Evolutionary conservation across 92 coral and sea anemone species (phyloP), one percentile per base, ranked within the genome.

Genomic region (Heteractis magnifica): DNA sequence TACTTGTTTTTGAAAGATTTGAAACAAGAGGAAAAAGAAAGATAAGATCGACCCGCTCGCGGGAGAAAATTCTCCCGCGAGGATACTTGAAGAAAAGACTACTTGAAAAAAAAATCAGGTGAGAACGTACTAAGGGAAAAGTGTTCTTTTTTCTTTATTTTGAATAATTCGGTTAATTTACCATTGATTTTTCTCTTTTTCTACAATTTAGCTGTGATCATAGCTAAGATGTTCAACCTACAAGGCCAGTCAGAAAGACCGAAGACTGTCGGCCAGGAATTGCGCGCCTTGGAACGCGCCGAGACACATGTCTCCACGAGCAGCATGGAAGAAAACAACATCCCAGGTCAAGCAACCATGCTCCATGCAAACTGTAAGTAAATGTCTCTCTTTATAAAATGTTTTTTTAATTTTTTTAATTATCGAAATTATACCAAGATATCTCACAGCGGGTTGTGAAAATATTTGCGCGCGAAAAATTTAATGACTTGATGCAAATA

Each of bases 161-260:
- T 34, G 44, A 34, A 34, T 34, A 34, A 34, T 34, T 34, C 44
- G 44, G 44, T 34, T 34, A 34, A 23, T 55, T 55, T 55, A 13
- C 59, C 59, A 13, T 55, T 55, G 14, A 55, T 12, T 7, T 53
- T 1, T 7, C 16, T 58, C 3, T 58, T 58, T 58, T 4, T 58
- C 16, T n/a, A 58, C 64, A 58, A 10, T 58, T 62, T 62, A 18
- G 70, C 70, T 23, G 8, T 18, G 18, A 62, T 18, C 70, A 62
- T 62, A 0, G 26, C 70, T 18, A 62, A 62, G 70, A 62, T 62
- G 34, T 62, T 16, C 18, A 62, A 62, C 0, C 70, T 62, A 62
- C 70, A 62, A 62, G 70, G 19, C 5, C 70, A 62, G 70, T 62
- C 70, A 62, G 70, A 23, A 62, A 62, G 70, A 62, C 70, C 70